phyloP scores from a whole-genome alignment of 2,888 invertebrate species.

The Dendrolimus houi region DNA sequence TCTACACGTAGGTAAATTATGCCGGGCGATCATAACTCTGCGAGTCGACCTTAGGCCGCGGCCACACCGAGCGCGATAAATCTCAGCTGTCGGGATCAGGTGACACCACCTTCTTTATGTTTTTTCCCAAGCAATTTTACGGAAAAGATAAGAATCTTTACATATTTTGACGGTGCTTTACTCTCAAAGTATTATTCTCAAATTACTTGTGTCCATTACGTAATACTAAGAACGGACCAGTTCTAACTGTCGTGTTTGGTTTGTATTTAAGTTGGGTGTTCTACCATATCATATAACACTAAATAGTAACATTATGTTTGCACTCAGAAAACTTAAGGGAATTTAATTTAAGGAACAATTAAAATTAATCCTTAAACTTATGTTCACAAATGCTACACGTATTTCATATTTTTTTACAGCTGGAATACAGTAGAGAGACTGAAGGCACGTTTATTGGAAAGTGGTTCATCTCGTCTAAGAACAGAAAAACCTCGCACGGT shows the following conservation, averaged over 20 bases:
- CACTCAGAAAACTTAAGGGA: too few relatives aligned
- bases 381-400: too few relatives aligned
- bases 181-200: conserved; percentile 58
- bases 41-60: conserved; percentile 65
- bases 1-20: conserved; percentile 58
- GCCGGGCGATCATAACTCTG: conserved; percentile 63
- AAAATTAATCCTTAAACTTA: too few relatives aligned
- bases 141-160: conserved; percentile 76
- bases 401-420: too few relatives aligned
- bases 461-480: too few relatives aligned
- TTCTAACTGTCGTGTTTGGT: conserved; percentile 24
- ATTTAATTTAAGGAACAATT: too few relatives aligned
- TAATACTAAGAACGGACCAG: conserved; percentile 62
- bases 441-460: too few relatives aligned
- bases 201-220: conserved; percentile 70
- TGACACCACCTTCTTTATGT: conserved; percentile 78
- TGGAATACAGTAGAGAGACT: too few relatives aligned
- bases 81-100: conserved; percentile 71
- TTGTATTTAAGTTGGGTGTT: background rate
- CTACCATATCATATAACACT: background rate
- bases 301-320: too few relatives aligned
- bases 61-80: conserved; percentile 69
- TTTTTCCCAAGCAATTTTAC: conserved; percentile 77
- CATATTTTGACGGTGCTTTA: conserved; percentile 76
- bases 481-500: too few relatives aligned